A percentile compares a stretch with the other conserved stretches of the same genome.
phyloP scores from a whole-genome alignment of 2,797 vertebrate genomes.

The Anniella stebbinsi region DNA sequence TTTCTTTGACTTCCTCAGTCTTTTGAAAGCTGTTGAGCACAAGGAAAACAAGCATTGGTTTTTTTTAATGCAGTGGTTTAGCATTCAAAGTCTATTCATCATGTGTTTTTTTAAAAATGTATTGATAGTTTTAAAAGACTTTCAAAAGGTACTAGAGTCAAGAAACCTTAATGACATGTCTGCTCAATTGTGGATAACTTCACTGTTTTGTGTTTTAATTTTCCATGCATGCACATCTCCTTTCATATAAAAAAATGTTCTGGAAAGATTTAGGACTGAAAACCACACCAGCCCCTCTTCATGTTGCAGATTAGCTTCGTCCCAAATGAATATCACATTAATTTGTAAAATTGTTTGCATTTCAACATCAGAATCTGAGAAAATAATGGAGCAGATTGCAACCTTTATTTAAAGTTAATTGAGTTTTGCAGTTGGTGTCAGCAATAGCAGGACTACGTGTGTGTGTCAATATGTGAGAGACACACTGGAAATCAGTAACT shows the following conservation, averaged over 20 bases:
- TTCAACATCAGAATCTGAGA: neutral
- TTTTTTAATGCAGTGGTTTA: conserved; percentile 70
- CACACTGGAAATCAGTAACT: neutral
- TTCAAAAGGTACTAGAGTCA: conserved; percentile 62
- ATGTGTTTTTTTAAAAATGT: conserved; percentile 71
- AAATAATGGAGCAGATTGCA: neutral
- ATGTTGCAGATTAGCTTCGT: conserved; percentile 38
- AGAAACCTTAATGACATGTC: conserved; percentile 53
- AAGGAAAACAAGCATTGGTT: conserved; percentile 54
- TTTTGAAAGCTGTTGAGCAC: conserved; percentile 67
- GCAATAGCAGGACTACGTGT: neutral
- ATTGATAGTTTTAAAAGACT: conserved; percentile 67
- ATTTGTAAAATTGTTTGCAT: conserved; percentile 4
- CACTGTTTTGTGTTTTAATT: conserved; percentile 53
- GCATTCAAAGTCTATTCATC: conserved; percentile 66
- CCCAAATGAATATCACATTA: conserved; percentile 7
- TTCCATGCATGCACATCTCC: conserved; percentile 17
- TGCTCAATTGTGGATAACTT: conserved; percentile 54
- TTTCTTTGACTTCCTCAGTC: conserved; percentile 69
- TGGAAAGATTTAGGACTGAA: neutral
- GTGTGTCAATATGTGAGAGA: neutral
- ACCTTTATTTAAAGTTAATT: neutral
- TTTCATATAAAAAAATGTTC: neutral
- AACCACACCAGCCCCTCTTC: neutral
- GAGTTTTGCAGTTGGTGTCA: neutral